Evolutionary conservation across 2,888 invertebrate species (phyloP).

Genomic region (Pterobdella sp.): DNA sequence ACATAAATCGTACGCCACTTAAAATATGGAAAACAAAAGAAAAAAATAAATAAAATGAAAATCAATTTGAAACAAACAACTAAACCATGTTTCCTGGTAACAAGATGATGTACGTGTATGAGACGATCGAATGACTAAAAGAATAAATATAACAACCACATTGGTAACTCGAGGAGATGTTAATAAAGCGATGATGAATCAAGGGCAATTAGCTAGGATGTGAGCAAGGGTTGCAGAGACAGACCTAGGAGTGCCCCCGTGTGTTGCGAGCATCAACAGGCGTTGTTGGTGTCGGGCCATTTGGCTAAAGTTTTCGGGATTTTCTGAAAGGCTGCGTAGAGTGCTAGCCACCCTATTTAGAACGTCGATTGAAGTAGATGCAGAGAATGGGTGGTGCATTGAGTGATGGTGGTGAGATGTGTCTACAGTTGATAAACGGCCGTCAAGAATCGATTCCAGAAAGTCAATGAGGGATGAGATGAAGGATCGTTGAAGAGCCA

Average conservation of each 20-base stretch:
- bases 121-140: not conserved
- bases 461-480: slow-evolving; percentile 90
- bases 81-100: not conserved
- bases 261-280: slow-evolving; percentile 86
- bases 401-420: slow-evolving; percentile 10
- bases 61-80: not conserved
- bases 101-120: no score
- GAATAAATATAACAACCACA: not conserved
- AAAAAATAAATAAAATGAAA: not conserved
- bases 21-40: not conserved
- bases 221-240: slow-evolving; percentile 82
- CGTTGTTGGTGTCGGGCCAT: slow-evolving; percentile 89
- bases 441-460: slow-evolving; percentile 62
- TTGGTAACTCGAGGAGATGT: not conserved
- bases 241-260: slow-evolving; percentile 85
- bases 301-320: slow-evolving; percentile 82
- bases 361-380: slow-evolving; percentile 91
- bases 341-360: slow-evolving; percentile 88
- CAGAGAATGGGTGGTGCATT: not conserved
- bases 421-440: slow-evolving; percentile 20
- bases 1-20: no score
- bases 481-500: slow-evolving; percentile 83
- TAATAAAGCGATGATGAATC: not conserved
- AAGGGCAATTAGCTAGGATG: slow-evolving; percentile 43
- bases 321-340: slow-evolving; percentile 78